These are phyloP conservation scores for Patiria pectinifera DNA, from an alignment of 53 echinoderm and acorn worm species.

Conservation along the genomic window DNA sequence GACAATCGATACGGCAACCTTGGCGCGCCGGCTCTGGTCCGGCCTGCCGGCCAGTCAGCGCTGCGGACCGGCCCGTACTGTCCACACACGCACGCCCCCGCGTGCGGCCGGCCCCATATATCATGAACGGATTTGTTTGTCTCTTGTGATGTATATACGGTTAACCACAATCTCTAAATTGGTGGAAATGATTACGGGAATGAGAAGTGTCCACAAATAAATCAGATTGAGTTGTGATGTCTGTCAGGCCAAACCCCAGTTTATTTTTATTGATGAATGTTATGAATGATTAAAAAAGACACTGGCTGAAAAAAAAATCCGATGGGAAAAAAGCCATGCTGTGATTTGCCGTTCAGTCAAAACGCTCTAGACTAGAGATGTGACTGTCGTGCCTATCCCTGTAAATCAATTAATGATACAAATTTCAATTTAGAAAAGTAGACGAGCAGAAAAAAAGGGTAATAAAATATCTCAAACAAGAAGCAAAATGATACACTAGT, in stretches of 20 bases:
- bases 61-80: not conserved
- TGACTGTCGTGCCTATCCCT: not conserved
- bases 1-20: conserved; percentile 44
- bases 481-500: too few species aligned
- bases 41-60: not conserved
- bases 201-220: not conserved
- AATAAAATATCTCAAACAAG: not conserved
- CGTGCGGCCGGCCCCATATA: too few species aligned
- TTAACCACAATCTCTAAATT: not conserved
- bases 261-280: not conserved
- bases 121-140: not conserved
- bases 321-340: not conserved
- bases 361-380: not conserved
- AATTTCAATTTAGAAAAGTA: not conserved
- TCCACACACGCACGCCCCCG: not conserved
- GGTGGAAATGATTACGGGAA: not conserved
- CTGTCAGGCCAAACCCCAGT: not conserved
- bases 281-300: not conserved
- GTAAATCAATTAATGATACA: not conserved
- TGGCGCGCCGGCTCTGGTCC: conserved; percentile 26
- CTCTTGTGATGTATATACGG: not conserved
- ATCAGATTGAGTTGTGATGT: not conserved
- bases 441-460: not conserved
- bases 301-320: not conserved
- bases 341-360: not conserved